Percentiles rank a stretch among this genome's conserved stretches.
phyloP scores from a whole-genome alignment of 2,888 invertebrate species.

The Meteorus cinctellus region DNA sequence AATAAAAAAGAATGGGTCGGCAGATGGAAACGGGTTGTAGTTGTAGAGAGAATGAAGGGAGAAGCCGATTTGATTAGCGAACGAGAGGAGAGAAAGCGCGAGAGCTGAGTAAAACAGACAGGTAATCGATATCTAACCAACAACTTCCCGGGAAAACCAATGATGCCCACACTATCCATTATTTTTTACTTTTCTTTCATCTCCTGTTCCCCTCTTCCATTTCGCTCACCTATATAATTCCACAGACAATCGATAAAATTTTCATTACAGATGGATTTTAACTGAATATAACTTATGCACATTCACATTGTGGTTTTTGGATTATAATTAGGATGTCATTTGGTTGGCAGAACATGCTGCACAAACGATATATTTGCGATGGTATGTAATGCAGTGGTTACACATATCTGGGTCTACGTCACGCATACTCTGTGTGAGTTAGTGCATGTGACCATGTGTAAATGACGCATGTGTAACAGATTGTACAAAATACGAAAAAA shows the following conservation, averaged over 20 bases:
- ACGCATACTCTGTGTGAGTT: background rate
- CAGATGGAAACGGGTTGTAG: background rate
- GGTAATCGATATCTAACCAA: slow-evolving; percentile 33
- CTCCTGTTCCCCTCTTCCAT: no score
- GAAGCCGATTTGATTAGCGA: slow-evolving; percentile 12
- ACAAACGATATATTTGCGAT: background rate
- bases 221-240: background rate
- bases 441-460: background rate
- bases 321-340: slow-evolving; percentile 14
- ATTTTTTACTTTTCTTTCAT: background rate
- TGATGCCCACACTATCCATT: background rate
- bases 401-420: background rate
- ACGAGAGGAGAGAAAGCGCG: background rate
- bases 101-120: slow-evolving; percentile 25
- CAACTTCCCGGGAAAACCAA: slow-evolving; percentile 21
- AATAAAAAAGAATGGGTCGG: background rate
- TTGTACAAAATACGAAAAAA: background rate
- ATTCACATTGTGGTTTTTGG: slow-evolving; percentile 15
- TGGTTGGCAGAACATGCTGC: background rate
- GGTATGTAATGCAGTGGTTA: background rate
- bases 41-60: background rate
- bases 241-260: slow-evolving; percentile 13
- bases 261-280: background rate
- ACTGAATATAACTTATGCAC: background rate
- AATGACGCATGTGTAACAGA: background rate